Percentiles rank a stretch among this genome's conserved stretches.
Evolutionary conservation across 2,888 invertebrate species (phyloP).

Genomic region (Drosophila niveifrons): DNA sequence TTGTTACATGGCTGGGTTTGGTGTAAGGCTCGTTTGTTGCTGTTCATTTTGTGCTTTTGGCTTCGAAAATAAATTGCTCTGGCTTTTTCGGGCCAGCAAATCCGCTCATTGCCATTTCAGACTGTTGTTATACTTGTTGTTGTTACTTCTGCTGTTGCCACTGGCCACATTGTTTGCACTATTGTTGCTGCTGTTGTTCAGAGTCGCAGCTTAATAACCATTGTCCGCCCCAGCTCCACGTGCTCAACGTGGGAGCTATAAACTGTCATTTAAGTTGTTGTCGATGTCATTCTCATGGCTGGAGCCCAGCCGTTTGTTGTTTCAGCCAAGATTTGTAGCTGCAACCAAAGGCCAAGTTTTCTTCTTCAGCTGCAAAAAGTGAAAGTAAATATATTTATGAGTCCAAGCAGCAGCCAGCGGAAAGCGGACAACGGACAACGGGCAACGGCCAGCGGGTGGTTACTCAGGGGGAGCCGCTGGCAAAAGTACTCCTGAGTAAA

Average conservation of each 20-base stretch:
- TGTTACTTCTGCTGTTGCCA: conserved; percentile 26
- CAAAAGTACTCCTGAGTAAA: conserved; percentile 73
- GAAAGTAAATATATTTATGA: conserved; percentile 80
- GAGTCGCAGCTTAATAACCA: conserved; percentile 72
- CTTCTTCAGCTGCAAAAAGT: conserved; percentile 54
- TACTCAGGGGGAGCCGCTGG: conserved; percentile 19
- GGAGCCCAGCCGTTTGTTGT: conserved; percentile 42
- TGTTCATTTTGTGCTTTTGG: conserved; percentile 71
- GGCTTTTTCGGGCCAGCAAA: conserved; percentile 69
- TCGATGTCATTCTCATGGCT: conserved; percentile 75
- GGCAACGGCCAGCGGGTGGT: too few relatives aligned
- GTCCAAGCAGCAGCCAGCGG: conserved; percentile 36
- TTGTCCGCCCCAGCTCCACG: conserved; percentile 65
- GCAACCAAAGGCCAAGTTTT: conserved; percentile 67
- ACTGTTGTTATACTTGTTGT: conserved; percentile 28
- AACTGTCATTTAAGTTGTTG: conserved; percentile 80
- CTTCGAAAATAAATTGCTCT: conserved; percentile 73
- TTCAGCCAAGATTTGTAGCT: conserved; percentile 73
- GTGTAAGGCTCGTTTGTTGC: conserved; percentile 45
- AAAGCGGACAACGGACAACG: conserved; percentile 12
- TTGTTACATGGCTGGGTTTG: conserved; percentile 34
- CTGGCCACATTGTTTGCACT: conserved; percentile 54
- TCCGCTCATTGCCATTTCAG: conserved; percentile 76
- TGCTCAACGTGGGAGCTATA: conserved; percentile 78
- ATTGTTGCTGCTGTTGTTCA: conserved; percentile 28